Base-by-base conservation (phyloP, 2,888 invertebrate species). In the Monopis laevigella region DNA sequence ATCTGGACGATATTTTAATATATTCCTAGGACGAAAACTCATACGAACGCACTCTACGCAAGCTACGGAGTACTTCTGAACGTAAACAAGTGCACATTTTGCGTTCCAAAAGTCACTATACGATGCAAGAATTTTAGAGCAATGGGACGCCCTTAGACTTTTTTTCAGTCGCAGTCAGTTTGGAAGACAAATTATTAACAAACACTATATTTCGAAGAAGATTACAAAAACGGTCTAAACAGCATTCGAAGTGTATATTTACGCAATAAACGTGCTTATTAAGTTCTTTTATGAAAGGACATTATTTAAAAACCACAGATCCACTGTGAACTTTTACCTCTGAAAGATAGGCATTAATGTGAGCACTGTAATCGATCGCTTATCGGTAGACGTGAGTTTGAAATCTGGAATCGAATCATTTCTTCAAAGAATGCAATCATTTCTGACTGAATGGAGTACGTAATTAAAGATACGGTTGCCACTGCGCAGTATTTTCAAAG, bases 401-500 rank as follows among this genome's bases (percentile, higher is more conserved):
- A 42, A 38, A 28, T 30, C 29, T 28, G 32, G 35, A 42, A 42
- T 42, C 32, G 10, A 19, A 42, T 36, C 30, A 24, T 42, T 42
- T 32, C 30, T 42, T 16, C 42, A 39, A 39, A 26, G 38, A 14
- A 42, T 38, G 36, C 38, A 39, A 42, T 34, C 34, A 26, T 43
- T 28, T n/a, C n/a, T n/a, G n/a, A n/a, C n/a, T n/a, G n/a, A n/a
- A n/a, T n/a, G n/a, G n/a, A n/a, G n/a, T n/a, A n/a, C n/a, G n/a
- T n/a, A n/a, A n/a, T n/a, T 42, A 39, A 42, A 42, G 39, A 24
- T 12, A 18, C 42, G 42, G 38, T 39, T 39, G 28, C 42, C 42
- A 21, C 24, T 42, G 24, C 10, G 29, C 29, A 12, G 11, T 29
- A 7, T 29, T n/a, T n/a, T 29, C 5, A 6, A 29, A 12, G 29